A percentile compares a stretch with the other conserved stretches of the same genome.
Conservation (phyloP, 30 jellyfish, hydroid and myxozoan species). For the Clytia hemisphaerica region DNA sequence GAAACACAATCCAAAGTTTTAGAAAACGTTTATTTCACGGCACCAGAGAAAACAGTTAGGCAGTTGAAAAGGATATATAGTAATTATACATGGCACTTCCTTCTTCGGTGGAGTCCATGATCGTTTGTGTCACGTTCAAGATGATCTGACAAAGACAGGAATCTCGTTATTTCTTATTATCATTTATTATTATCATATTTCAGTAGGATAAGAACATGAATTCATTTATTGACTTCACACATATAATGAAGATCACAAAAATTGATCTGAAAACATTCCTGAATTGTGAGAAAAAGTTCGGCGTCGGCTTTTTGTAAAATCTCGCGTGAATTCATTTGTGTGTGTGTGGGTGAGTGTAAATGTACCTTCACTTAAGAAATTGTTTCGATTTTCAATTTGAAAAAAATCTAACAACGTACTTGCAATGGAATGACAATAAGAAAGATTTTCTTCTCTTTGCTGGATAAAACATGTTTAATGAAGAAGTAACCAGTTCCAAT, state of each 20-base stretch:
- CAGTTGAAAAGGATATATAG: conserved; percentile 87
- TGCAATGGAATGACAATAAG: conserved; percentile 91
- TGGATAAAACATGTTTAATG: conserved; percentile 87
- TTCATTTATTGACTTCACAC: too few relatives aligned
- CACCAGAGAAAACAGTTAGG: background rate
- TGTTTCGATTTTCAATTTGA: background rate
- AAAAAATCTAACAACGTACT: conserved; percentile 26
- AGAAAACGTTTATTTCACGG: background rate
- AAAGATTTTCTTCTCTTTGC: conserved; percentile 82
- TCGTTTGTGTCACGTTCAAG: conserved; percentile 87
- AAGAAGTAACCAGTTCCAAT: conserved; percentile 98
- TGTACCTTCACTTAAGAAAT: background rate
- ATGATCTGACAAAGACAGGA: conserved; percentile 41
- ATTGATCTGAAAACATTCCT: too few relatives aligned
- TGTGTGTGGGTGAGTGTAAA: too few relatives aligned
- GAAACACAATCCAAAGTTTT: background rate
- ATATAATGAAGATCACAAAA: too few relatives aligned
- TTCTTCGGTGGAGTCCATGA: conserved; percentile 97
- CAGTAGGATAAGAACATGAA: too few relatives aligned
- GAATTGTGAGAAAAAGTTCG: too few relatives aligned
- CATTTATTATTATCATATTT: too few relatives aligned
- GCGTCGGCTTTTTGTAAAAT: too few relatives aligned
- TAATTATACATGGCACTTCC: conserved; percentile 87
- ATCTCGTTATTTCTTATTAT: background rate
- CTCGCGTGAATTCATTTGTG: too few relatives aligned